phyloP scores from a whole-genome alignment of 2,797 vertebrate genomes.

The Anableps anableps region DNA sequence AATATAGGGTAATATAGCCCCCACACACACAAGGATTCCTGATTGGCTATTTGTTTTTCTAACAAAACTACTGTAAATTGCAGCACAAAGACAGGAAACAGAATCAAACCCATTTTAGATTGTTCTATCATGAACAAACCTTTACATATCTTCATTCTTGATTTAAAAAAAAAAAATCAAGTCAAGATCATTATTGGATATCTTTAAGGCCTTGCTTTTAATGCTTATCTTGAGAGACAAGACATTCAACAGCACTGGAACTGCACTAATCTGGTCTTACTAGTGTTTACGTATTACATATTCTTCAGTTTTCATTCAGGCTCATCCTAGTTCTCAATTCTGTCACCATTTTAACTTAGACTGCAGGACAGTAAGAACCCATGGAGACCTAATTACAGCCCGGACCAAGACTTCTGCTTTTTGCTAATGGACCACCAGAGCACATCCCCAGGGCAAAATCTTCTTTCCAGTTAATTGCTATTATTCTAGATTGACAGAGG shows the following conservation, averaged over 20 bases:
- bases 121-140: not conserved
- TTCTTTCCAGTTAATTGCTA: slow-evolving; percentile 79
- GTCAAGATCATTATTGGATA: not conserved
- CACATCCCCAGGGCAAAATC: slow-evolving; percentile 67
- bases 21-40: not conserved
- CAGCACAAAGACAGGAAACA: too few relatives aligned
- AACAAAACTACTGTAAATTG: not conserved
- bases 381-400: slow-evolving; percentile 80
- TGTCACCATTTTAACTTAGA: slow-evolving; percentile 61
- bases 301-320: slow-evolving; percentile 23
- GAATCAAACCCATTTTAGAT: not conserved
- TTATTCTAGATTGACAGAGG: slow-evolving; percentile 72
- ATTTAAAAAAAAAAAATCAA: not conserved
- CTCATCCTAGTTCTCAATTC: slow-evolving; percentile 48
- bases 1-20: not conserved
- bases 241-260: not conserved
- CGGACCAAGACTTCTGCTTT: slow-evolving; percentile 58
- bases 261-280: not conserved
- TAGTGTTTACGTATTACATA: not conserved
- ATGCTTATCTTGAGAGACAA: not conserved
- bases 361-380: slow-evolving; percentile 78
- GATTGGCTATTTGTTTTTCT: not conserved
- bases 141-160: not conserved
- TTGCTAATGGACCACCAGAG: slow-evolving; percentile 69
- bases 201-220: not conserved